A percentile compares a stretch with the other conserved stretches of the same genome.
Evolutionary conservation across 2,113 vertebrate species (phyloP).

Genomic region (Sporophila hypoxantha): DNA sequence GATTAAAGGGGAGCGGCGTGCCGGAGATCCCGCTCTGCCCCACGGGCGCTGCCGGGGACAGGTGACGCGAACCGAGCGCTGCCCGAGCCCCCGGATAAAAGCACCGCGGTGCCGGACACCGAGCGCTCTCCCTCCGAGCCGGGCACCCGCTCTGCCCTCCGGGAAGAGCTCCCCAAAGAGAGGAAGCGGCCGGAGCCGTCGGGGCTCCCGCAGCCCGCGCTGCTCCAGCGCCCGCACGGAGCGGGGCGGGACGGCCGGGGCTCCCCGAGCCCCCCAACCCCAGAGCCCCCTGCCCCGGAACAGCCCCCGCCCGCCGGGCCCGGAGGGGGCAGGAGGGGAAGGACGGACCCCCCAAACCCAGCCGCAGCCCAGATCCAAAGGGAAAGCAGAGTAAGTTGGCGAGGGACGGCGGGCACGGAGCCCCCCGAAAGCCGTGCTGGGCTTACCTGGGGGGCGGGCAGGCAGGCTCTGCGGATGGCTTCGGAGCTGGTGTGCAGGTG

Average conservation of each 20-base stretch:
- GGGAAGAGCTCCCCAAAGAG: accelerated
- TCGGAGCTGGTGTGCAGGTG: slow-evolving; percentile 87
- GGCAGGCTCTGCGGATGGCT: slow-evolving; percentile 85
- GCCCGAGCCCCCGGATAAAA: no score
- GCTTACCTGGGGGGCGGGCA: slow-evolving; percentile 84
- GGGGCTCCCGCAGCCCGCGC: neutral
- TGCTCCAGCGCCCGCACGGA: neutral
- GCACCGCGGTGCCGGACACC: accelerated
- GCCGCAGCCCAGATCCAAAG: no score
- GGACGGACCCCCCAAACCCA: neutral
- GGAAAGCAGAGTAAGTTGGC: neutral
- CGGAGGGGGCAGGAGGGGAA: neutral
- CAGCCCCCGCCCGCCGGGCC: neutral
- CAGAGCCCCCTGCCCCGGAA: neutral
- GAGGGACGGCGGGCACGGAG: neutral
- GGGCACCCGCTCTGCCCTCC: no score
- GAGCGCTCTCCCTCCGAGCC: no score
- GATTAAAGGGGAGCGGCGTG: neutral
- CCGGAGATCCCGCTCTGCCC: neutral
- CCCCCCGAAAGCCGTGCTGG: neutral
- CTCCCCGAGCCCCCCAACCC: neutral
- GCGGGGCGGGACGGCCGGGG: no score
- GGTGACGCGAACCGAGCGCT: neutral
- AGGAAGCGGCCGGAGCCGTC: neutral
- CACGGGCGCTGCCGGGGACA: neutral